Base-by-base conservation (phyloP, 2,888 invertebrate species). In the Andrena fulva region DNA sequence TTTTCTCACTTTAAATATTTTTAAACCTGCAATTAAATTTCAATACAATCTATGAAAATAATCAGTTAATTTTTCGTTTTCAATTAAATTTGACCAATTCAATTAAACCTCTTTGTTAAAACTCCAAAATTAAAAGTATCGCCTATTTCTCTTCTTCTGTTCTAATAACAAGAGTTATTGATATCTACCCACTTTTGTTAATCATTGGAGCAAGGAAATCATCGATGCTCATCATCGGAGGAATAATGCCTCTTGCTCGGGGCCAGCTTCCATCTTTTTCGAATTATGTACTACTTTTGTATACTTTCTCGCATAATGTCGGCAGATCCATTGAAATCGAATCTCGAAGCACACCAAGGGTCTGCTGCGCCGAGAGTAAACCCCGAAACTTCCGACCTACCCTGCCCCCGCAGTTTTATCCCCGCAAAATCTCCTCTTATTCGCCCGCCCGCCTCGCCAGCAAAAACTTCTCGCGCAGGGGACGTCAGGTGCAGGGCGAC, bases 401-500 rank as follows among this genome's bases (percentile, higher is more conserved):
- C 48, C 69, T 42, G 60, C 67, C 71, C 12, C 59, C 69, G 74
- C 63, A 67, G 87, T 88, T 88, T 88, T 88, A 88, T 88, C 85
- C 81, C 70, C 48, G 60, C 75, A 50, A 85, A 88, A 87, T 88
- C 87, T 87, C 69, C 74, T 80, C 64, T 88, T 87, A 85, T 88
- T 87, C 88, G 85, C 68, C 16, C 80, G 76, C 71, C 76, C 68
- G 79, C 67, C 70, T 85, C 72, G 70, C 73, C 60, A 52, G 89
- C 83, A 80, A 85, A 85, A 88, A 88, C 69, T 88, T 77, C 24
- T 42, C 77, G 71, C 66, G 52, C 67, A 74, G 76, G 54, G 76
- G 68, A 85, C 82, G 87, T 87, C 87, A 87, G 87, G 78, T 87
- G 87, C 86, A 85, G 78, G 71, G 52, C 75, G 75, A 70, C 80